Evolutionary conservation across 2,113 vertebrate genomes (phyloP).

Genomic region (Myanophis thanlyinensis): DNA sequence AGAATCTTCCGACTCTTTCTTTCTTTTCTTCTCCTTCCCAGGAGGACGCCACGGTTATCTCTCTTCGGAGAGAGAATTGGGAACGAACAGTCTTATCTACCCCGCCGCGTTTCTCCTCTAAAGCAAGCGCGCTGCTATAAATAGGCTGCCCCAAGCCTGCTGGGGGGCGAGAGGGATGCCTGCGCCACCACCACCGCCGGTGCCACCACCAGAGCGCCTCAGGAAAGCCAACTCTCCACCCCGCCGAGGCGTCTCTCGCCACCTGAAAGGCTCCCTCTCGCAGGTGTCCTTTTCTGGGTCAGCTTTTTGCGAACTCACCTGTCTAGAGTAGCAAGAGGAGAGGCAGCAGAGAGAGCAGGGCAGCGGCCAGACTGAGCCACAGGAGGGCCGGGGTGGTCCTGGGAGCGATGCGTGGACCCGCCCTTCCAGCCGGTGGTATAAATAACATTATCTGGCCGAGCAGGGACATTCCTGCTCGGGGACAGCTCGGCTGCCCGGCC

Average conservation of each 20-base stretch:
- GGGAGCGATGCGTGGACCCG: conserved; percentile 63
- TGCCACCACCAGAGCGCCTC: neutral
- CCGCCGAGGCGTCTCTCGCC: neutral
- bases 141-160: neutral
- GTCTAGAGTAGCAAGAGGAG: conserved; percentile 45
- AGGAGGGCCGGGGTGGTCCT: conserved; percentile 57
- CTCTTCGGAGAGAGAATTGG: neutral
- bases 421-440: conserved; percentile 70
- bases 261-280: neutral
- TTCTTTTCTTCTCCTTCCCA: neutral
- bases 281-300: neutral
- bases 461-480: conserved; percentile 76
- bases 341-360: conserved; percentile 38
- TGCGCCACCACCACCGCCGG: neutral
- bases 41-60: neutral
- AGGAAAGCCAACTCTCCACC: neutral
- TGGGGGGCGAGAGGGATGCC: neutral
- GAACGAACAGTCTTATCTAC: neutral
- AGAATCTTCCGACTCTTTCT: neutral
- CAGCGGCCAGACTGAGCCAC: conserved; percentile 38
- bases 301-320: conserved; percentile 60
- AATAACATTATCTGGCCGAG: conserved; percentile 79
- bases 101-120: neutral
- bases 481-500: conserved; percentile 72
- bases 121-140: neutral